Base-by-base conservation (phyloP, 1,140 invertebrate species). In the Cheumatopsyche charites region DNA sequence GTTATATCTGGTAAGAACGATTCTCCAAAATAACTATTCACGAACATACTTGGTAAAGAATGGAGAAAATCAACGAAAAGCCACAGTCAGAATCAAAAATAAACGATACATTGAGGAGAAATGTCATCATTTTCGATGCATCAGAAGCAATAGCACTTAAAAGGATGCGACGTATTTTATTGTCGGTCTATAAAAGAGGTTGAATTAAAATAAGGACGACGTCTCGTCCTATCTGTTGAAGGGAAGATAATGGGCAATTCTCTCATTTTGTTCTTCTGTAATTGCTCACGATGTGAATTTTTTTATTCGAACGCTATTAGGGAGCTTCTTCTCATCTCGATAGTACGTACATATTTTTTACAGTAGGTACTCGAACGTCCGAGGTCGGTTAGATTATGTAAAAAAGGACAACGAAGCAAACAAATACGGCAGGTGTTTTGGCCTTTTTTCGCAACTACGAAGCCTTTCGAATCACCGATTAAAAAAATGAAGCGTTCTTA, bases 151-250 rank as follows among this genome's bases (percentile, higher is more conserved):
- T 26, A 23, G 21, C 19, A 19, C 66, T 52, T 41, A 45, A 67
- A 41, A 49, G 42, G 45, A 26, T 67, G 29, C 42, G 65, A 19
- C 17, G 65, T 43, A 41, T 67, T 67, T 67, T 52, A 67, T 67
- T 67, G 65, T 67, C 65, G 26, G 66, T 19, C 66, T 68, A 68
- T 68, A 68, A 68, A 52, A 26, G 43, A 55, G 23, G 29, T n/a
- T 26, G 66, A 36, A 68, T 68, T 68, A 68, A 58, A 55, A 68
- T 68, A 55, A 55, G 21, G 66, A 21, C 47, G 29, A 45, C 62
- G 66, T 52, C 23, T 25, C 17, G 66, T 21, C 26, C 12, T 21
- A 26, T n/a, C 42, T 23, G 11, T 43, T 21, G 9, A 12, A 66
- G n/a, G 41, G 19, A 47, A 1, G 29, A 49, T 42, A 66, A 26